Percentiles rank a stretch among this genome's conserved stretches.
Evolutionary conservation across 2,888 invertebrate species (phyloP).

Genomic region (Holacanthella duospinosa): DNA sequence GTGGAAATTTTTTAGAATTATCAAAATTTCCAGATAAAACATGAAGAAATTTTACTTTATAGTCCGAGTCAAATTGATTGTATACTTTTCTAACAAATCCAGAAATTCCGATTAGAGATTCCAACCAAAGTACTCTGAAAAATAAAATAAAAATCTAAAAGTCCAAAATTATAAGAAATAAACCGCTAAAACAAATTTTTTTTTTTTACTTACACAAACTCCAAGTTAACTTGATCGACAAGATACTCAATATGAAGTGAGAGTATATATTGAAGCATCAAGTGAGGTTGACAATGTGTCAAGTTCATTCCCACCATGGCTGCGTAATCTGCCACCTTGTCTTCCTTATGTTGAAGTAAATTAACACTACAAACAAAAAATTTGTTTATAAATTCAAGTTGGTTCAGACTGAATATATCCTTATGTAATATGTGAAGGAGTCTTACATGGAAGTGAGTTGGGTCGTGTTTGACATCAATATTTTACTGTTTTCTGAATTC

Average conservation of each 20-base stretch:
- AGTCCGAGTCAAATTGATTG: neutral
- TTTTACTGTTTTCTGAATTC: constrained; percentile 14
- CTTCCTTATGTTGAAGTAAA: neutral
- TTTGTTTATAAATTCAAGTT: neutral
- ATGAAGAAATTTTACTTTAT: constrained; percentile 7
- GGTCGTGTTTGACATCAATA: neutral
- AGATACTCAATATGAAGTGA: neutral
- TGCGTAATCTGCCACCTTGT: neutral
- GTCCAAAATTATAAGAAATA: no score
- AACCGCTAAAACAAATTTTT: no score
- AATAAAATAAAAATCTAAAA: constrained; percentile 5
- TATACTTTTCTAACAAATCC: constrained; percentile 3
- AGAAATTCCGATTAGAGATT: constrained; percentile 7
- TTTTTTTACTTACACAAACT: constrained; percentile 6
- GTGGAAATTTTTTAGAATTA: neutral
- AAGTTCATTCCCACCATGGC: neutral
- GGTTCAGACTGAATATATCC: neutral
- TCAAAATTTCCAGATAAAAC: neutral
- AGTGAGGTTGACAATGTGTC: neutral
- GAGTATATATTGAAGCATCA: neutral
- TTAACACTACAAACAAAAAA: neutral
- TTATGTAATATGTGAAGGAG: neutral
- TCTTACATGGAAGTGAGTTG: neutral
- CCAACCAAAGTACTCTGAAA: constrained; percentile 15
- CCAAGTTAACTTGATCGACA: neutral